Base-by-base conservation (phyloP, 2,888 invertebrate species). In the Phlogophora meticulosa region DNA sequence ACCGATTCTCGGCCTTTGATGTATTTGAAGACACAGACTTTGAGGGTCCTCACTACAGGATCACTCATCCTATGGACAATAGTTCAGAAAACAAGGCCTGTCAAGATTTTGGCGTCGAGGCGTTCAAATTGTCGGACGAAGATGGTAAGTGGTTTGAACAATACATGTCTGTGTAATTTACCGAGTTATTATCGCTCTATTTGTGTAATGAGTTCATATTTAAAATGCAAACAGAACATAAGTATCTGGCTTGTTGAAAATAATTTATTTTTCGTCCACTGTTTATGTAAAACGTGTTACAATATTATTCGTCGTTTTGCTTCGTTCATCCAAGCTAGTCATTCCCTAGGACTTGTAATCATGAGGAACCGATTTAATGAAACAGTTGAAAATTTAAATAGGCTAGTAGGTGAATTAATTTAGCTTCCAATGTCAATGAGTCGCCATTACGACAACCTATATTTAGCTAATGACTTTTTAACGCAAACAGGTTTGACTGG, bases 1-100 rank as follows among this genome's bases (percentile, higher is more conserved):
- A 96, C 81, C 86, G 96, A 59, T 97, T 97, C 84, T 96, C 96
- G 38, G 97, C 96, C 0, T 97, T 97, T 80, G 96, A 96, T 83
- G 96, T 97, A 38, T 95, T 96, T 53, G 96, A 96, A 60, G 96
- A 96, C 69, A 94, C 94, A 0, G 94, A 95, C 57, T 94, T 94
- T 65, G 94, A 93, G 75, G 93, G 93, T 0, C 92, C 92, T 43
- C 92, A 92, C 57, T 93, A 94, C 75, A 89, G 92, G 60, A 90
- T 90, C 72, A 92, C 89, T 57, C 91, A 91, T 76, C 90, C 90
- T 1, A 75, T 93, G 42, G 93, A 93, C 56, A 91, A 89, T 71
- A 92, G 92, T 71, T 93, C 93, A 1, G 94, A 94, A 76, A 91
- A 89, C 52, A 92, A 90, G 81, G 84, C 85, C 0, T 82, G 80